Evolutionary conservation across 2,113 vertebrate species (phyloP).

Genomic region (Planiliza haematocheilus): DNA sequence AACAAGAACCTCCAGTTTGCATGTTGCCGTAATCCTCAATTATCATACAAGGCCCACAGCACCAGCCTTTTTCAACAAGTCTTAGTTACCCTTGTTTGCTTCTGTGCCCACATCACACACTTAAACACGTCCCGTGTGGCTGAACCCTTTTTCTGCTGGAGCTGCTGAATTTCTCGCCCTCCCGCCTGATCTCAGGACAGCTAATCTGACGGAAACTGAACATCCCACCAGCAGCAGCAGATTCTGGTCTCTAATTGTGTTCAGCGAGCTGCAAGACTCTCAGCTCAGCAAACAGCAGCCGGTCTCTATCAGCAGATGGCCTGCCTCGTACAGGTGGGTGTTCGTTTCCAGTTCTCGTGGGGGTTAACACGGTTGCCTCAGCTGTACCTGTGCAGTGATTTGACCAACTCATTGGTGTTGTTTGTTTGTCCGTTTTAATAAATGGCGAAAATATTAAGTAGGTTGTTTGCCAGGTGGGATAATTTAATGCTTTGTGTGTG

Average conservation of each 20-base stretch:
- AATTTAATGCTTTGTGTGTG: no score
- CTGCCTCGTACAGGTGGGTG: slow-evolving; percentile 38
- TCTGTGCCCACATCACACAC: neutral
- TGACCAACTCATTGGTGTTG: slow-evolving; percentile 3
- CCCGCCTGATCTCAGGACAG: slow-evolving; percentile 39
- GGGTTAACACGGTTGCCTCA: slow-evolving; percentile 10
- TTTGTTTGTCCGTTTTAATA: neutral
- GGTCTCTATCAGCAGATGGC: slow-evolving; percentile 56
- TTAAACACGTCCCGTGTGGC: slow-evolving; percentile 16
- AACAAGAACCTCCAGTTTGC: no score
- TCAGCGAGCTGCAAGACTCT: slow-evolving; percentile 58
- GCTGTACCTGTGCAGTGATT: neutral
- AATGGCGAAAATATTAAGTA: no score
- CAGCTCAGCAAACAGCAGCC: slow-evolving; percentile 68
- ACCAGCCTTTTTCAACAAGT: no score
- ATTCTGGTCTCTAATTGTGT: slow-evolving; percentile 64
- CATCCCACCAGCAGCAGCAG: slow-evolving; percentile 15
- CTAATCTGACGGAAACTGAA: slow-evolving; percentile 58
- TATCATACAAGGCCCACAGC: no score
- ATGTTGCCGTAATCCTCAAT: no score
- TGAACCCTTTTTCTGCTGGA: slow-evolving; percentile 23
- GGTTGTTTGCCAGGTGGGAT: no score
- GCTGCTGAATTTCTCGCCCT: slow-evolving; percentile 37
- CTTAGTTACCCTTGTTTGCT: neutral
- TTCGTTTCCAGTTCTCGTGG: slow-evolving; percentile 35